Percentiles rank a stretch among this genome's conserved stretches.
These are phyloP conservation scores for Aricia artaxerxes DNA, from an alignment of 2,888 invertebrate species.

Conservation along the genomic window DNA sequence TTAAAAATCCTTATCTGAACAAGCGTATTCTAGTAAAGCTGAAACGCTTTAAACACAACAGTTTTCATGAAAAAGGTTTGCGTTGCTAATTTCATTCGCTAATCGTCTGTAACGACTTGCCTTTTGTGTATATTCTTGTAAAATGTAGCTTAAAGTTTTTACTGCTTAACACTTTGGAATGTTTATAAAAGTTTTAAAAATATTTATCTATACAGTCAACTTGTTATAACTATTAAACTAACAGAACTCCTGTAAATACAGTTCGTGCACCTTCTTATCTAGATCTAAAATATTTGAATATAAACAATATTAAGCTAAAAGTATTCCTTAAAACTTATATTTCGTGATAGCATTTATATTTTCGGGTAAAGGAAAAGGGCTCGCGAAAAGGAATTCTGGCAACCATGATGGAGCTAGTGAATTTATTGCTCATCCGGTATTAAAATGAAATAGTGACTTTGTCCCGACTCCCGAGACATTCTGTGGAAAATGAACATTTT, in stretches of 20 bases:
- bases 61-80: conserved; percentile 9
- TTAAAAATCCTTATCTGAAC: conserved; percentile 13
- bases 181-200: background rate
- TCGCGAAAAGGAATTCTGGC: conserved; percentile 1
- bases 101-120: conserved; percentile 6
- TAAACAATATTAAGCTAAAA: background rate
- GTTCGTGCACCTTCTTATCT: background rate
- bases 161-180: background rate
- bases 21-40: conserved; percentile 17
- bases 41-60: conserved; percentile 11
- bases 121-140: conserved; percentile 18
- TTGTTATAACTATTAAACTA: background rate
- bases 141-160: background rate
- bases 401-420: background rate
- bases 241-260: background rate
- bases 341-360: background rate
- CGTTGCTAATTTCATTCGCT: conserved; percentile 22
- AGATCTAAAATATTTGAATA: background rate
- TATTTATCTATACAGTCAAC: background rate
- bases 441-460: conserved; percentile 15
- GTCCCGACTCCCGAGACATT: background rate
- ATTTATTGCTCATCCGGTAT: conserved; percentile 19
- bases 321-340: background rate
- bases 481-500: conserved; percentile 16
- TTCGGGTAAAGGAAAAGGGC: conserved; percentile 7